Evolutionary conservation across 2,888 invertebrate species (phyloP), one percentile per base, ranked within the genome.

Genomic region (Labia minor): DNA sequence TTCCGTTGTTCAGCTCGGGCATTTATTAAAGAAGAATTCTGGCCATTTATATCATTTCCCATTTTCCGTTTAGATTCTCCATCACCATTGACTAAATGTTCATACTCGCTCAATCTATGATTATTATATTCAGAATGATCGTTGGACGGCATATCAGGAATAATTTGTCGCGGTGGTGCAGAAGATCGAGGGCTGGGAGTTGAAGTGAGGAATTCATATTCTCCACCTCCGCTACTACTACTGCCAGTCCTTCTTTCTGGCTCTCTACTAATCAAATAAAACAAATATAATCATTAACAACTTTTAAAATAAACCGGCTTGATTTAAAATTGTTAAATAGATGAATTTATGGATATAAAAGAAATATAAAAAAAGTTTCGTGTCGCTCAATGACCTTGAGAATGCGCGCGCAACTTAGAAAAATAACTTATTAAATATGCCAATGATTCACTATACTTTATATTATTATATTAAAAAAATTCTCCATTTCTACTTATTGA

Each of bases 161-260:
- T 4, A 49, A 49, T 49, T 49, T 49, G 49, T 49, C 49, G 49
- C 49, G 49, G 49, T n/a, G 49, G 49, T 49, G 49, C 49, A n/a
- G 49, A 49, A n/a, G 49, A 49, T 49, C 49, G 49, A 16, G 49
- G 49, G 16, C 49, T 49, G 6, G 49, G 49, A n/a, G 49, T 49
- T 16, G 49, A 49, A 14, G 49, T 49, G n/a, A 49, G 49, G n/a
- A 49, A 75, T 72, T 37, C 74, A 75, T 67, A 75, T 76, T 2
- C 73, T 71, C 68, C 74, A 74, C 37, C 74, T 79, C 66, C 73
- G 74, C 68, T 76, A 77, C 66, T 77, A 76, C 65, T 74, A 74
- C 67, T 72, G 74, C 64, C 78, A 71, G 65, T 74, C 73, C 62
- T 76, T 75, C 19, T 75, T 67, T 68, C 71, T n/a, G 20, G 16